Evolutionary conservation across 2,888 invertebrate genomes (phyloP), one percentile per base, ranked within the genome.

Genomic region (Acanthacorydalis orientalis): DNA sequence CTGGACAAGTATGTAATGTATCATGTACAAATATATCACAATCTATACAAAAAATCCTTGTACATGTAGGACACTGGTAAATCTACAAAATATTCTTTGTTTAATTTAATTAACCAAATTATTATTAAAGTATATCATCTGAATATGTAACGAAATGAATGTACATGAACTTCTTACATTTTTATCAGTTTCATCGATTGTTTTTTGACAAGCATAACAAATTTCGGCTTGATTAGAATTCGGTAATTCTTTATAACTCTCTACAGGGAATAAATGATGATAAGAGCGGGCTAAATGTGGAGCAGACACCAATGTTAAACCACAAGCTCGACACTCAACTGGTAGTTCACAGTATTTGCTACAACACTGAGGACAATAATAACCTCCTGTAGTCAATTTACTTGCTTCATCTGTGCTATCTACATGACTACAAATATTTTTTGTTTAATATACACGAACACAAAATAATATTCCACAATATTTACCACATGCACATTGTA

Each of bases 261-360:
- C 81, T 43, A 95, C 83, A 0, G 96, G 96, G 64, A 97, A 95
- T 51, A 98, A 72, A 67, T 98, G 97, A 63, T 97, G 96, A 65
- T 96, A 96, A 0, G 96, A 95, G 53, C 97, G 77, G 3, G 97
- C 96, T 45, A 98, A 73, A 70, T 99, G 98, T 16, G 97, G 96
- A 1, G 98, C 97, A 1, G 97, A 95, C 11, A 96, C 96, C 43
- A 98, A 71, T 6, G 95, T 96, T 50, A 99, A 73, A 1, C 91
- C 91, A 66, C 98, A 98, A 9, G 90, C 84, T 59, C 87, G 78
- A 63, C 98, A 98, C 68, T 98, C 96, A 3, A 92, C 90, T 0
- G 98, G 98, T 57, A 99, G 72, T 64, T 96, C 92, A 67, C 98
- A 98, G 68, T 97, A 97, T 70, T 96, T 93, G 67, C 91, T 89